Base-by-base conservation (phyloP, 2,113 vertebrate species). In the Eleginops maclovinus region DNA sequence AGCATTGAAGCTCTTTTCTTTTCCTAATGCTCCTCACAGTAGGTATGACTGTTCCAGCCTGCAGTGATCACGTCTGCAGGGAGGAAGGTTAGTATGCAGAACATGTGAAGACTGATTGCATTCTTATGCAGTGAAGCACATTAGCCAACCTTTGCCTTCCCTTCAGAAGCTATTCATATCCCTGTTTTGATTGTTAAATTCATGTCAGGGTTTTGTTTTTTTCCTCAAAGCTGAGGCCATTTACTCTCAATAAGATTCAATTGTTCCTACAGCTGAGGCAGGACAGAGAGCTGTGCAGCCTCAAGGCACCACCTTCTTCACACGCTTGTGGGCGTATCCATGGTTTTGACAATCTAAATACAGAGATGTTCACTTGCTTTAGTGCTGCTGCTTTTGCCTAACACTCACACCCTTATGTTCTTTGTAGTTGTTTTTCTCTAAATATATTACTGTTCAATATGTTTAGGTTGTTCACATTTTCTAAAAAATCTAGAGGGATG, bases 161-260 rank as follows among this genome's bases (percentile, higher is more conserved):
- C 74, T 61, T 70, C 26, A 22, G 76, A 91, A 85, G 73, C 77
- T 65, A 31, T 83, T 88, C 82, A 82, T 81, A 71, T 66, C 80
- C 79, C 43, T 79, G 84, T 85, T 90, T 83, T 81, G 78, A 83
- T 89, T 89, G 85, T 89, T 87, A 77, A 83, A 77, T 86, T 85
- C 60, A 75, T 73, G 80, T 91, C 82, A 63, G 49, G 14, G 28
- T 79, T 79, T 36, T 83, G 71, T 22, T 76, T 61, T 75, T 55
- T 71, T 53, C 76, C 21, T 72, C 50, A 55, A 58, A 43, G 59
- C 71, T 85, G 64, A 68, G 76, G 50, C 66, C 41, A 56, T 89
- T 86, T 74, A 50, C 43, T 72, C 40, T 77, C 68, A 87, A 49
- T 75, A 64, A 71, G 21, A 71, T 62, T 68, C n/a, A 3, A 56